Evolutionary conservation across 2,797 vertebrate species (phyloP), one percentile per base, ranked within the genome.

Genomic region (Tolypeutes matacus): DNA sequence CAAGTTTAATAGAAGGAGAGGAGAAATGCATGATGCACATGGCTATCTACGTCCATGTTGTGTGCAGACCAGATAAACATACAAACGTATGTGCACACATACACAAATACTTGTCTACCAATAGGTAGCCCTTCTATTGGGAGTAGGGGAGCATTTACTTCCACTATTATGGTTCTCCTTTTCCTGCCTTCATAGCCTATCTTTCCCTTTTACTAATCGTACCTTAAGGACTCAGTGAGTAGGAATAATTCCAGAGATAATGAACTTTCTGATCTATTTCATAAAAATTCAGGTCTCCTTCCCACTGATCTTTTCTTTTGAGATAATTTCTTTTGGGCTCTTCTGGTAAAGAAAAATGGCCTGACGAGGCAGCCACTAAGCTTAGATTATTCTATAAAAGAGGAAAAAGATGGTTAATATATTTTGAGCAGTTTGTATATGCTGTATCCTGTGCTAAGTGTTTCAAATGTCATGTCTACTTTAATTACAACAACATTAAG

Each of bases 331-430:
- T 49, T 82, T 84, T 39, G 67, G 39, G 39, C 62, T 7, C 56
- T 11, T 53, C 49, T 91, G 65, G 31, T 91, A 91, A 92, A 81
- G 25, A 89, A 73, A 95, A 90, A 46, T 69, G 12, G 27, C 64
- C 73, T 39, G 46, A n/a, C 46, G 49, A 88, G 51, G 46, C 34
- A 86, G 21, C 18, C n/a, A 56, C 42, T n/a, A 46, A 36, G n/a
- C 18, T 89, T 84, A 56, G 39, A 76, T 72, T 85, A 85, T 42
- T 73, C 81, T 73, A 46, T 17, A 53, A 92, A 62, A 73, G 39
- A 80, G 65, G 53, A 78, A 12, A 18, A 76, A 36, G 39, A 60
- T 18, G 31, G 12, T 36, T 36, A 49, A 11, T 0, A 34, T 25
- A 76, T 86, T 85, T 53, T 86, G n/a, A 84, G 20, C 15, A 69